phyloP scores from a whole-genome alignment of 2,113 vertebrate species.

The Alexandromys fortis region DNA sequence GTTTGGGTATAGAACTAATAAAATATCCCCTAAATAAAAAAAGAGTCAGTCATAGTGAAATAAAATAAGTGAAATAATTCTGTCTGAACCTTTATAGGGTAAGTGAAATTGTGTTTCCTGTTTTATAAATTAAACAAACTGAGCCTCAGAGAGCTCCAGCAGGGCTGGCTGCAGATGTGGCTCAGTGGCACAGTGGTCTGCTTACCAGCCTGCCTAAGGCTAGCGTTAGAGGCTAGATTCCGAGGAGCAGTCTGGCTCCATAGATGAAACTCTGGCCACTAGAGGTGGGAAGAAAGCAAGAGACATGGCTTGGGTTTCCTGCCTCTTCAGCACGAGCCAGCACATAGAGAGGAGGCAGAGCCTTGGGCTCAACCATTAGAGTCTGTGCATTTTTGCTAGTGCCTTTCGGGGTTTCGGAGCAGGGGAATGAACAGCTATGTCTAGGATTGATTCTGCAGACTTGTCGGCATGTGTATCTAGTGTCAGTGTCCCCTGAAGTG shows the following conservation, averaged over 20 bases:
- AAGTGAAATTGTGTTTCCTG: not conserved
- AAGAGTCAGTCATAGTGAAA: not conserved
- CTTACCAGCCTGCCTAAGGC: not conserved
- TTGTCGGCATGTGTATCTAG: too few relatives aligned
- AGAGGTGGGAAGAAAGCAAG: not conserved
- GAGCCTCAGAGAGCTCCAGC: not conserved
- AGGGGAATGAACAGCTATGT: not conserved
- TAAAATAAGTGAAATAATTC: not conserved
- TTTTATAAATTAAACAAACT: not conserved
- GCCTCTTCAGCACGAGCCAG: not conserved
- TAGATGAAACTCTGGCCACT: not conserved
- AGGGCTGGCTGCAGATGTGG: not conserved
- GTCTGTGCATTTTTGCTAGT: not conserved
- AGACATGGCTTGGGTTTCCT: not conserved
- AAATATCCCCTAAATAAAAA: not conserved
- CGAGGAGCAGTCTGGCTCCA: not conserved
- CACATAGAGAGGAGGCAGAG: not conserved
- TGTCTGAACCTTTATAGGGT: not conserved
- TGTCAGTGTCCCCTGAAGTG: not conserved
- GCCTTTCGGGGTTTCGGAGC: not conserved
- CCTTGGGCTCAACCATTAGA: not conserved
- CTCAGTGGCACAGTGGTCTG: not conserved
- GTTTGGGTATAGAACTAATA: not conserved
- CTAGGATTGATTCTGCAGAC: not conserved
- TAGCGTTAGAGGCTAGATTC: not conserved